Base-by-base conservation (phyloP, 1,140 invertebrate species). In the Macrotrachela quadricornifera region DNA sequence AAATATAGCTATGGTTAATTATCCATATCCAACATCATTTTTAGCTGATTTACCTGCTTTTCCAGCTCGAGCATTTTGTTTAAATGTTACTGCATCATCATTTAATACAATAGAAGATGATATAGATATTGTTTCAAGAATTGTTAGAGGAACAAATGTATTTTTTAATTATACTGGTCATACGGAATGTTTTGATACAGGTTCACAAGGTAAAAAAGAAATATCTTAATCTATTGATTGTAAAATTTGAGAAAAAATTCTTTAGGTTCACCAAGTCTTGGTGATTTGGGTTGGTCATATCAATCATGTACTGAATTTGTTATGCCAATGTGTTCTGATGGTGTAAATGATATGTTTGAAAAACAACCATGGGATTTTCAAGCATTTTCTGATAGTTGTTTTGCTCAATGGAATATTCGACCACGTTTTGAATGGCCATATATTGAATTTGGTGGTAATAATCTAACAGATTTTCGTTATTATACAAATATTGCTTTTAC, bases 221-320 rank as follows among this genome's bases (percentile, higher is more conserved):
- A 48, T 2, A 21, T 4, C 21, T 36, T 48, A 11, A 48, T n/a
- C n/a, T n/a, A 14, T 48, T 15, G 3, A 2, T 6, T 16, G 17
- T 6, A 48, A 48, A 48, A 6, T 6, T 4, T 14, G 3, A 36
- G 11, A 48, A 11, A 15, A 48, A 48, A 14, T n/a, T 30, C 2
- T 30, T 21, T 15, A 56, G 17, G 41, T 8, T 55, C 72, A 47
- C 68, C 69, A 12, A 65, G 67, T 47, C 67, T 85, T 12, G 79
- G 78, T 42, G 75, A 76, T 6, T 30, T 30, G 8, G 21, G 21
- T 30, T 92, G 86, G 86, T 50, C 40, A 36, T 38, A 58, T 6
- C 56, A 70, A 66, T 58, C 79, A 10, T 95, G 90, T 64, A 88
- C 86, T 30, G 88, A 96, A 70, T 90, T 95, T 81, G 79, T 91